These are phyloP conservation scores for Malurus splendens DNA, from an alignment of 2,797 vertebrate genomes.

Conservation along the genomic window DNA sequence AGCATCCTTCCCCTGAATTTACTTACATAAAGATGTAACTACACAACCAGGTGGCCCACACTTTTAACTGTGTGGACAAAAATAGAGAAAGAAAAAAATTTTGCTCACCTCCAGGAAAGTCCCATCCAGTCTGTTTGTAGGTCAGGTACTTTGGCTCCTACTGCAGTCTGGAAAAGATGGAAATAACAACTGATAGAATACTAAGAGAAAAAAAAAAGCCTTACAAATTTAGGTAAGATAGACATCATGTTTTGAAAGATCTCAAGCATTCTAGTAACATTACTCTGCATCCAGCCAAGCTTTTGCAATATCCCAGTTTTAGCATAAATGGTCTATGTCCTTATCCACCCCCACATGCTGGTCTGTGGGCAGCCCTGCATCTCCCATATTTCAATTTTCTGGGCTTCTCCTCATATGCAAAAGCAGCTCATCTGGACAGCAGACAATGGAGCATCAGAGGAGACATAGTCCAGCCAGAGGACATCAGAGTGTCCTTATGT, in stretches of 20 bases:
- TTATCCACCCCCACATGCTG: not conserved
- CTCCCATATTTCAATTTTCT: not conserved
- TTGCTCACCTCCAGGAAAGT: conserved; percentile 90
- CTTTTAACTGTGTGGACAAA: not conserved
- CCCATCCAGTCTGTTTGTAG: conserved; percentile 76
- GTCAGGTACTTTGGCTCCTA: conserved; percentile 75
- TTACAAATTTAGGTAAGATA: not conserved
- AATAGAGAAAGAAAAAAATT: not conserved
- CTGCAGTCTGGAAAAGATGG: conserved; percentile 72
- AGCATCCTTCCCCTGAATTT: not conserved
- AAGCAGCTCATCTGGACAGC: not conserved
- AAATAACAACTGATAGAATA: not conserved
- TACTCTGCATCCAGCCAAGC: not conserved
- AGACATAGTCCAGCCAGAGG: not conserved
- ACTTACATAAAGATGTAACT: not conserved
- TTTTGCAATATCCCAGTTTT: not conserved
- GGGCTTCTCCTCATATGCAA: not conserved
- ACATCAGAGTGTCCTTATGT: not conserved
- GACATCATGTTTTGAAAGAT: not conserved
- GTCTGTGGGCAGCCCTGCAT: not conserved
- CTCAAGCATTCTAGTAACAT: not conserved
- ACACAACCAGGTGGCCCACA: not conserved
- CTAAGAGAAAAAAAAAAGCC: not conserved
- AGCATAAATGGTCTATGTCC: not conserved
- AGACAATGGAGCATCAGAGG: not conserved